phyloP scores from a whole-genome alignment of 2,888 invertebrate species.

The Trachelus troglodyta region DNA sequence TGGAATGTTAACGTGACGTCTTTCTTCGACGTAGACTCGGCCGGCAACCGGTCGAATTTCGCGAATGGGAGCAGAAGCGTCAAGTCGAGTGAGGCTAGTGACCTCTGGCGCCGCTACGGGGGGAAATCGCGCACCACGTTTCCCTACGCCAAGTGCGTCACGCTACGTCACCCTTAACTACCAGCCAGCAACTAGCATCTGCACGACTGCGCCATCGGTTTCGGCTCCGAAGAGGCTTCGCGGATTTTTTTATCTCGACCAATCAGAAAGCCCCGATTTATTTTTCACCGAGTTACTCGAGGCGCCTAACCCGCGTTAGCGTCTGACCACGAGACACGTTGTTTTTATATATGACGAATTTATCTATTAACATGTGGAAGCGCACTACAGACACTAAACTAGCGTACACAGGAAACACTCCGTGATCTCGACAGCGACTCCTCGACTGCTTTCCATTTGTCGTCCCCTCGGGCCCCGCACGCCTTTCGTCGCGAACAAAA shows the following conservation, averaged over 20 bases:
- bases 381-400: neutral
- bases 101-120: conserved; percentile 44
- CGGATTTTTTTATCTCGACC: conserved; percentile 52
- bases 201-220: neutral
- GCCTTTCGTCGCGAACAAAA: conserved; percentile 28
- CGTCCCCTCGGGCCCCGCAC: conserved; percentile 28
- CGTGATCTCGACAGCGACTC: neutral
- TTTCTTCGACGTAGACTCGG: too few species aligned
- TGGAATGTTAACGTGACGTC: too few species aligned
- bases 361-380: neutral
- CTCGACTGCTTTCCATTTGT: conserved; percentile 25
- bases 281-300: conserved; percentile 6
- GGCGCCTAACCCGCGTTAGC: neutral
- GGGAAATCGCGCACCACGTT: neutral
- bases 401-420: neutral
- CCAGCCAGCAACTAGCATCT: too few species aligned
- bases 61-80: conserved; percentile 19
- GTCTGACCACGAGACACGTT: neutral
- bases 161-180: too few species aligned
- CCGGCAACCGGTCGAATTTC: neutral
- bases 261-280: conserved; percentile 35
- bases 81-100: conserved; percentile 52
- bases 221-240: conserved; percentile 29
- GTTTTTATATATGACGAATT: neutral
- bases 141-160: too few species aligned